A percentile compares a stretch with the other conserved stretches of the same genome.
Conservation (phyloP, 2,113 vertebrate genomes). For the Pelusios castaneus region DNA sequence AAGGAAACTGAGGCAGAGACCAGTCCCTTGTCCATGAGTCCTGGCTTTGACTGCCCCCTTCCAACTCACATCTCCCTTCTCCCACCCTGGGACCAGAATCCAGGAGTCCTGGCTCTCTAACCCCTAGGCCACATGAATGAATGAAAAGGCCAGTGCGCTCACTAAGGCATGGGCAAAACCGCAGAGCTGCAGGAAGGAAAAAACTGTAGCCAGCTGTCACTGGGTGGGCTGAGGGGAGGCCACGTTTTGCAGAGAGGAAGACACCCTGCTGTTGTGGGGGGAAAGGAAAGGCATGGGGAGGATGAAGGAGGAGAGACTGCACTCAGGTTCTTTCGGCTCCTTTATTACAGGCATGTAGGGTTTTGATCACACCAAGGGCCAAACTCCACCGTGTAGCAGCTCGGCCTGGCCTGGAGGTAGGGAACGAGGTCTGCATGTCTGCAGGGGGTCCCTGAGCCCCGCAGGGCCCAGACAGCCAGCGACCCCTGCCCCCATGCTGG, state of each 20-base stretch:
- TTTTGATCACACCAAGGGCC: not conserved
- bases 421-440: not conserved
- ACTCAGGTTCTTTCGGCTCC: not conserved
- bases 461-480: not conserved
- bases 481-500: not conserved
- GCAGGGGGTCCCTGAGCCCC: not conserved
- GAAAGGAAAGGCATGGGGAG: fast-evolving
- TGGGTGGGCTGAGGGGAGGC: not conserved
- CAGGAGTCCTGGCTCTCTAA: not conserved
- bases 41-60: fast-evolving
- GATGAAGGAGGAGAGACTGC: not conserved
- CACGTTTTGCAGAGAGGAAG: too few species aligned
- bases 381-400: not conserved
- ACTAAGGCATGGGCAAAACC: not conserved
- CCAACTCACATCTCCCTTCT: not conserved
- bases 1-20: not conserved
- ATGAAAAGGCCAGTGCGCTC: not conserved
- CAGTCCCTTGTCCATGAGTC: not conserved
- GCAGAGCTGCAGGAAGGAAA: not conserved
- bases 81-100: not conserved
- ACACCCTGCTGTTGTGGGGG: fast-evolving
- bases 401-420: not conserved
- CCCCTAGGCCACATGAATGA: not conserved
- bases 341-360: conserved; percentile 5
- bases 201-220: not conserved